Evolutionary conservation across 1,140 invertebrate species (phyloP), one percentile per base, ranked within the genome.

Genomic region (Centruroides sculpturatus): DNA sequence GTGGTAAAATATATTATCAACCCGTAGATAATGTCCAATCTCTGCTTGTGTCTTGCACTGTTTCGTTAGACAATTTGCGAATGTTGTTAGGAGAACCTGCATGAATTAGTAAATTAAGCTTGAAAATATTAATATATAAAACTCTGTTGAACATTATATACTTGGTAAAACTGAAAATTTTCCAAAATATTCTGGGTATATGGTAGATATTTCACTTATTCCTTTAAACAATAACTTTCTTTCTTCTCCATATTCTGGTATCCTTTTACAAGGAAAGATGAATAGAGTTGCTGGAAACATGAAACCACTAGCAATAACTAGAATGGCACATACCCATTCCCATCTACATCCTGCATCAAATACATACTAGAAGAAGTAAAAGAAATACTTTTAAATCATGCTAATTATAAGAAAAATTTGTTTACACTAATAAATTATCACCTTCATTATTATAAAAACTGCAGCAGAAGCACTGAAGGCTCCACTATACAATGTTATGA

Each of bases 391-490:
- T 23, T 23, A 23, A 23, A 23, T 0, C 2, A 23, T 23, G 23
- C 23, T 23, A 23, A 23, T 23, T 23, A 23, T 23, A 23, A 23
- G 23, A 23, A 41, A 5, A 41, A 41, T 41, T 5, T 41, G 41
- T 41, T 41, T 41, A 41, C 3, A 3, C 8, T 23, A 23, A 23
- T 23, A 23, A 23, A 41, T 41, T 35, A 4, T 55, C 55, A 65
- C 64, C 47, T 69, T 64, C 12, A 69, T 55, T n/a, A 65, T 56
- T 9, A 69, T 65, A 60, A 68, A 69, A 3, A 67, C 59, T 35
- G 64, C 62, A 9, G 68, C 65, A 8, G 68, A 69, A 4, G 68
- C 66, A 36, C 61, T 62, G 51, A 68, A 69, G 3, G 68, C 68
- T 13, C 68, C 68, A 35, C 60, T 63, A 55, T 69, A 69, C 7